Percentiles rank a stretch among this genome's conserved stretches.
These are phyloP conservation scores for Taenioides sp. DNA, from an alignment of 2,797 vertebrate genomes.

Conservation along the genomic window DNA sequence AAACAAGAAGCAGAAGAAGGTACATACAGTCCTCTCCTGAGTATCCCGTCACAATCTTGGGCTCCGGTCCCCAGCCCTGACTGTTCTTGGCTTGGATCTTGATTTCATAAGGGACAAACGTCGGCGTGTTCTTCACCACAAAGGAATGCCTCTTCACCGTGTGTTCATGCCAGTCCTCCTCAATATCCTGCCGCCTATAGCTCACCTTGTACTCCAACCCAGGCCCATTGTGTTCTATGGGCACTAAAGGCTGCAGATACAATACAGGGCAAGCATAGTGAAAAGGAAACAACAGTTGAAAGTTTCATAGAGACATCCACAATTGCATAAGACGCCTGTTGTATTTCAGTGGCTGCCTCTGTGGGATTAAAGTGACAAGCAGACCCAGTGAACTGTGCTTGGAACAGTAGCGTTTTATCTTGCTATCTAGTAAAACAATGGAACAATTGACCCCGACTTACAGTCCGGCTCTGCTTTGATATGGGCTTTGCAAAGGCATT, in stretches of 20 bases:
- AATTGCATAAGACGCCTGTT: constrained; percentile 46
- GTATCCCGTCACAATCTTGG: constrained; percentile 82
- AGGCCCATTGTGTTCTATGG: constrained; percentile 88
- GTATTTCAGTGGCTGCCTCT: constrained; percentile 45
- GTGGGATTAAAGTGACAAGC: constrained; percentile 47
- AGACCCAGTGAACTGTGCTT: constrained; percentile 42
- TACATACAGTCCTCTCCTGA: constrained; percentile 96
- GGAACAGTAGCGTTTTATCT: constrained; percentile 37
- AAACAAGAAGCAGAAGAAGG: background rate
- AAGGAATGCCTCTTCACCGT: constrained; percentile 86
- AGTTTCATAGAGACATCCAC: constrained; percentile 34
- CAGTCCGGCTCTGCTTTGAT: constrained; percentile 50
- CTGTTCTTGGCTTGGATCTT: constrained; percentile 89
- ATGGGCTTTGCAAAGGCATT: constrained; percentile 30
- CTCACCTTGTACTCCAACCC: constrained; percentile 92
- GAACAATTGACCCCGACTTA: constrained; percentile 49
- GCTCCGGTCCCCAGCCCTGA: constrained; percentile 87
- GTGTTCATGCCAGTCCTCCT: constrained; percentile 85
- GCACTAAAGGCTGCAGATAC: constrained; percentile 81
- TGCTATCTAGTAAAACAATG: constrained; percentile 55
- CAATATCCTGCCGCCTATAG: constrained; percentile 82
- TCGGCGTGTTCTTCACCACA: constrained; percentile 86
- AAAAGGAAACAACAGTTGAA: constrained; percentile 6
- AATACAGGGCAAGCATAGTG: constrained; percentile 15
- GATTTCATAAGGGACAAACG: constrained; percentile 92